Conservation (phyloP, 1,140 invertebrate genomes). For the Drosophila athabasca region DNA sequence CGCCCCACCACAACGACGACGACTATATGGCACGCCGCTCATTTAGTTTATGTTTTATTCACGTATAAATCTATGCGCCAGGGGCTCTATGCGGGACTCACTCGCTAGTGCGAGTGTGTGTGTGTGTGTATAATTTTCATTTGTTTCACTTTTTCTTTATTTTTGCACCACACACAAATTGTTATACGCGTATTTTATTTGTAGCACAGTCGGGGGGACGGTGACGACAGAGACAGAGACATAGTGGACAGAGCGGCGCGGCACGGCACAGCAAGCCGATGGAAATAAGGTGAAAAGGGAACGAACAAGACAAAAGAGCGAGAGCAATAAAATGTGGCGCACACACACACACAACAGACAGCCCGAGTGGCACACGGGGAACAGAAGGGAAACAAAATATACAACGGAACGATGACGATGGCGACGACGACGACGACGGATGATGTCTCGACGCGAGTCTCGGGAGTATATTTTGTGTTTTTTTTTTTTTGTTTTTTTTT, state of each 20-base stretch:
- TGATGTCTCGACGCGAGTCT: conserved; percentile 37
- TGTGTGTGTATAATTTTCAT: conserved; percentile 11
- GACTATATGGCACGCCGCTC: conserved; percentile 56
- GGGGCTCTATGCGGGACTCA: too few species aligned
- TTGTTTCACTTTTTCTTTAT: conserved; percentile 41
- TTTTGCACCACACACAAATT: conserved; percentile 50
- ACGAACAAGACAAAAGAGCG: conserved; percentile 47
- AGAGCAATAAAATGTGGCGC: too few species aligned
- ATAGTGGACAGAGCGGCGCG: too few species aligned
- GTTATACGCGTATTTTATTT: conserved; percentile 79
- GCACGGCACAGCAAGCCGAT: conserved; percentile 48
- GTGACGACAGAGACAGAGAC: too few species aligned
- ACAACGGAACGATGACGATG: conserved; percentile 17
- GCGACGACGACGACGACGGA: conserved; percentile 35
- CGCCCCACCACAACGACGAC: conserved; percentile 1
- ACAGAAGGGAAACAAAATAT: conserved; percentile 51
- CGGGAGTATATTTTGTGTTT: too few species aligned
- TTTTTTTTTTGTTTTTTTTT: too few species aligned
- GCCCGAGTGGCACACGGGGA: not conserved
- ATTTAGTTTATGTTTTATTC: conserved; percentile 57
- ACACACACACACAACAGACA: too few species aligned
- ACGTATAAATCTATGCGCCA: too few species aligned
- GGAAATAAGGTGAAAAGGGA: conserved; percentile 73
- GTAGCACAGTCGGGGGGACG: conserved; percentile 29
- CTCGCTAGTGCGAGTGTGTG: too few species aligned